These are phyloP conservation scores for Gorsachius goisagi DNA, from an alignment of 2,113 vertebrate genomes.

Conservation along the genomic window DNA sequence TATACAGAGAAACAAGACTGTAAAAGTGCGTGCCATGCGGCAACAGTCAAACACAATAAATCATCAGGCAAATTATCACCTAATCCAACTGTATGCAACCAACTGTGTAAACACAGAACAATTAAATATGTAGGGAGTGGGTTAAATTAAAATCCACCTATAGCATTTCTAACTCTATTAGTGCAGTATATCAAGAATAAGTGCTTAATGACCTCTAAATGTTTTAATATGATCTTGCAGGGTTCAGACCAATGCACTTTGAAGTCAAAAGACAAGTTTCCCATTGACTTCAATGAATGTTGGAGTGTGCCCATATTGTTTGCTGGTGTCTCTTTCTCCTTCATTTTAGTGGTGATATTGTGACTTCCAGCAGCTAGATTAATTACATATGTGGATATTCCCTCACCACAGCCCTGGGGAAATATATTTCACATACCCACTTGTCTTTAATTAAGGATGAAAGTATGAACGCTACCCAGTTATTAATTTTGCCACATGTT, in stretches of 20 bases:
- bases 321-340: neutral
- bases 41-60: neutral
- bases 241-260: neutral
- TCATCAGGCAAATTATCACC: neutral
- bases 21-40: neutral
- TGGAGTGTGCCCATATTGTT: neutral
- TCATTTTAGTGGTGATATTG: constrained; percentile 19
- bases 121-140: neutral
- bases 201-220: neutral
- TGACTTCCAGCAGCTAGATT: constrained; percentile 40
- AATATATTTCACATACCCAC: constrained; percentile 26
- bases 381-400: constrained; percentile 26
- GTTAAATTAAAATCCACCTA: constrained; percentile 8
- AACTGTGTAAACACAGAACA: neutral
- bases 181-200: neutral
- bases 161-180: neutral
- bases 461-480: neutral
- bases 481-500: constrained; percentile 29
- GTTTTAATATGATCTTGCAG: neutral
- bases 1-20: neutral
- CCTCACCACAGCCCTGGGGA: neutral
- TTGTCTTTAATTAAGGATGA: constrained; percentile 50
- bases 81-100: neutral
- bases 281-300: neutral
- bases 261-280: constrained; percentile 23